A percentile compares a stretch with the other conserved stretches of the same genome.
Conservation (phyloP, 2,113 vertebrate genomes). For the Apistogramma diplotaenia region DNA sequence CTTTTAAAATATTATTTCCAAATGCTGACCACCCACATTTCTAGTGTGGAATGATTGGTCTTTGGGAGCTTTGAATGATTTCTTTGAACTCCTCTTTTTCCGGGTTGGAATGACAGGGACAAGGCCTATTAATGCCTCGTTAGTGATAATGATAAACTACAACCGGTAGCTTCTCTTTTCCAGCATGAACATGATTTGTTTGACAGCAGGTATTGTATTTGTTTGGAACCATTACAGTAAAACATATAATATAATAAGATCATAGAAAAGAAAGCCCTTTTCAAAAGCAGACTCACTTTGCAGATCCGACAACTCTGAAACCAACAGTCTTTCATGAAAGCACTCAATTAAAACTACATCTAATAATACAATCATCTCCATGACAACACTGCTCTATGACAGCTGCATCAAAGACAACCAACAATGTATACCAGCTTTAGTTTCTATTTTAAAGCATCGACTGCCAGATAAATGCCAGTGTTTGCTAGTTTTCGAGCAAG, state of each 20-base stretch:
- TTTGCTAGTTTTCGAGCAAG: background rate
- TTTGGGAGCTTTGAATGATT: background rate
- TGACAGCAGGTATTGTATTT: background rate
- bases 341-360: background rate
- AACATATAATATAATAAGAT: background rate
- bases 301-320: background rate
- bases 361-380: constrained; percentile 20
- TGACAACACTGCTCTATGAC: constrained; percentile 4
- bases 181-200: background rate
- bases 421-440: constrained; percentile 15
- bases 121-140: background rate
- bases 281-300: background rate
- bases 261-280: background rate
- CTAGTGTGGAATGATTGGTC: background rate
- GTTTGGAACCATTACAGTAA: background rate
- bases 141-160: background rate
- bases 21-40: background rate
- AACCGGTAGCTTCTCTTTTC: background rate
- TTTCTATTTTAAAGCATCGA: background rate
- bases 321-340: background rate
- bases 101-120: background rate
- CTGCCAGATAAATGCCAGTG: background rate
- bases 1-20: background rate
- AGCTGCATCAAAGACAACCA: constrained; percentile 13
- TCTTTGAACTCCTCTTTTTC: background rate